Evolutionary conservation across 2,113 vertebrate species (phyloP).

Genomic region (Cyprinus carpio): DNA sequence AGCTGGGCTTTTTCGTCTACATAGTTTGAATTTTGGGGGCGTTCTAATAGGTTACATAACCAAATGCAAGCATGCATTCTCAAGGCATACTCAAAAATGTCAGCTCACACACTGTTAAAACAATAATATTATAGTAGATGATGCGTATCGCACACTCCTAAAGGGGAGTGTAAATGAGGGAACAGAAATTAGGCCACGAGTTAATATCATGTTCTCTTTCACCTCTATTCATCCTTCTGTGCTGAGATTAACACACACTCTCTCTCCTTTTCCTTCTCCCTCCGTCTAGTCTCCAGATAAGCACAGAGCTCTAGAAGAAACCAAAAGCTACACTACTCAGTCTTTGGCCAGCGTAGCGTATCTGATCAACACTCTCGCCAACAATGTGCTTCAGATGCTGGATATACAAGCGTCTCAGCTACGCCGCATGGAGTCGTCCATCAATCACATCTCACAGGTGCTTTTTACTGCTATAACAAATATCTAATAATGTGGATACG

Average conservation of each 20-base stretch:
- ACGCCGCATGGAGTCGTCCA: constrained; percentile 98
- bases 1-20: background rate
- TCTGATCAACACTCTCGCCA: constrained; percentile 98
- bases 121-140: no score
- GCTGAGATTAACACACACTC: background rate
- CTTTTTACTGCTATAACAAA: constrained; percentile 42
- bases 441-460: constrained; percentile 99
- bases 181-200: background rate
- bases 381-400: constrained; percentile 99
- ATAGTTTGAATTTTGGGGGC: background rate
- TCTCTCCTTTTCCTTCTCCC: constrained; percentile 1
- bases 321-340: constrained; percentile 98
- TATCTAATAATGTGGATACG: background rate
- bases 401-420: constrained; percentile 98
- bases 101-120: background rate
- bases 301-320: constrained; percentile 96
- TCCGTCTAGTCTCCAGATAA: constrained; percentile 88
- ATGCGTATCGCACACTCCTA: background rate
- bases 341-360: constrained; percentile 98
- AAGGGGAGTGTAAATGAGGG: background rate
- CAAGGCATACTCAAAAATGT: background rate
- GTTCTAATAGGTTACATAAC: background rate
- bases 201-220: no score
- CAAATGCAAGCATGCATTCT: background rate
- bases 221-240: background rate